Percentiles rank a stretch among this genome's conserved stretches.
phyloP scores from a whole-genome alignment of 2,113 vertebrate species.

The Takifugu bimaculatus region DNA sequence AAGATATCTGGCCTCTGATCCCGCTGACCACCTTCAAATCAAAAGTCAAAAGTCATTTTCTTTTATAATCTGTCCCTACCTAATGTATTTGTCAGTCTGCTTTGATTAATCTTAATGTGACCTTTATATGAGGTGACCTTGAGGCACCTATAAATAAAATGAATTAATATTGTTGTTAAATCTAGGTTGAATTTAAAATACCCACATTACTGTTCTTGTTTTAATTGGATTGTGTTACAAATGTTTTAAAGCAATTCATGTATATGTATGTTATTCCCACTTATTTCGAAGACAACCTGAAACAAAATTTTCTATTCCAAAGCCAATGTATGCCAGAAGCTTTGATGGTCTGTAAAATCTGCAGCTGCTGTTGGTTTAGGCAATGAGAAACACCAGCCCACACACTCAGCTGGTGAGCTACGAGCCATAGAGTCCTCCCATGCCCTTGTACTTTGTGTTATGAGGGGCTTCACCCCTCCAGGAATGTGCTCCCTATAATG shows the following conservation, averaged over 20 bases:
- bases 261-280: conserved; percentile 40
- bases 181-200: too few species aligned
- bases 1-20: too few species aligned
- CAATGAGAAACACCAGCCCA: conserved; percentile 50
- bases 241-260: conserved; percentile 43
- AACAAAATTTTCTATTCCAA: conserved; percentile 52
- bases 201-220: conserved; percentile 7
- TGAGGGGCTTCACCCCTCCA: conserved; percentile 68
- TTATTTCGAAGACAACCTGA: conserved; percentile 49
- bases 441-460: conserved; percentile 69
- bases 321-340: background rate
- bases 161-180: too few species aligned
- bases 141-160: too few species aligned
- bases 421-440: conserved; percentile 42
- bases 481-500: conserved; percentile 73
- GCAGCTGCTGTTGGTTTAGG: conserved; percentile 21
- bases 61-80: too few species aligned
- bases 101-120: too few species aligned
- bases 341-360: conserved; percentile 46
- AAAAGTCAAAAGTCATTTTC: too few species aligned
- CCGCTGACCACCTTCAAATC: too few species aligned
- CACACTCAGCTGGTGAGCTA: conserved; percentile 38
- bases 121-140: too few species aligned
- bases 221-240: conserved; percentile 54
- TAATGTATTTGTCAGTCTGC: too few species aligned